Base-by-base conservation (phyloP, 2,888 invertebrate genomes). In the Calliphora vomitoria region DNA sequence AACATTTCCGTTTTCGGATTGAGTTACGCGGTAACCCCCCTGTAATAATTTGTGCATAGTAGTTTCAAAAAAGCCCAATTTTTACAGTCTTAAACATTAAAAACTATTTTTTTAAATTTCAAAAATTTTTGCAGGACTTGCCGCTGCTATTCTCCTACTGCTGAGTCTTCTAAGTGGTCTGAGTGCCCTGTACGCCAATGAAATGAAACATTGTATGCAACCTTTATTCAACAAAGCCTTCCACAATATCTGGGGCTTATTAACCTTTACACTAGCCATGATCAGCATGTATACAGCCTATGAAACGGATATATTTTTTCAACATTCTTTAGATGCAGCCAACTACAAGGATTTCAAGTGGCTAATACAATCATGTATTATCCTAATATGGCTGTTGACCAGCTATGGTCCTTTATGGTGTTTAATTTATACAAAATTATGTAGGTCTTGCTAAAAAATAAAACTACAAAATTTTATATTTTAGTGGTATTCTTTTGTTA, bases 151-250 rank as follows among this genome's bases (percentile, higher is more conserved):
- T 11, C 44, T 91, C 4, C 86, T 89, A 25, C 11, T 86, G 6
- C 0, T 89, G 4, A 90, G 89, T 31, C 85, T 91, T 5, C 4
- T 88, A 8, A 90, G 89, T 25, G 91, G 91, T 2, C 25, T 90
- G 25, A 88, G 87, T 66, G 86, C 90, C 4, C 68, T 90, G 0
- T 90, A 84, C 62, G 88, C 91, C 38, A 80, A 78, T 10, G 89
- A 87, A 81, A 76, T 90, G 55, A 88, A 88, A 44, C n/a, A 31
- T 4, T 88, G 31, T 2, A 0, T 90, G 1, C 88, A 88, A 8
- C 91, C 91, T 2, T 15, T 90, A 11, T 86, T 89, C 8, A 91
- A 90, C 66, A 91, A 91, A 76, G 85, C 89, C 6, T 10, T 90
- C 18, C 91, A 91, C 76, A 89, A 79, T 60, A 58, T 89, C 18